Evolutionary conservation across 1,140 invertebrate genomes (phyloP).

Genomic region (Watersipora subatra): DNA sequence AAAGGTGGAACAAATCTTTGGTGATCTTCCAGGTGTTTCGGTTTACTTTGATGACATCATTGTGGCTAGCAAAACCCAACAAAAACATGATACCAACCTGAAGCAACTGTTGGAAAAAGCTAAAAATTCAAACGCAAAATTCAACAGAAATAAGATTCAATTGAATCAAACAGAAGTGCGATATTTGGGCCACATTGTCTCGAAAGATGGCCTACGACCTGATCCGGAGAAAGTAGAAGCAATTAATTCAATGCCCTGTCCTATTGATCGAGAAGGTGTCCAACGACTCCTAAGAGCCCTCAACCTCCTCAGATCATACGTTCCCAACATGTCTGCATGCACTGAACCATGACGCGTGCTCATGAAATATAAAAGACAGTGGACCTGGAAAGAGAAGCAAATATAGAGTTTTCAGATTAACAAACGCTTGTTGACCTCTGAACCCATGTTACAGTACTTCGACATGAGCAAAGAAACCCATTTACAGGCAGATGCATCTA

Average conservation of each 20-base stretch:
- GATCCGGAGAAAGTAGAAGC: conserved; percentile 31
- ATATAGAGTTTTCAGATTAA: conserved; percentile 12
- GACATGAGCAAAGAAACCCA: conserved; percentile 14
- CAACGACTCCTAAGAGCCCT: conserved; percentile 15
- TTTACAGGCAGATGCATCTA: conserved; percentile 17
- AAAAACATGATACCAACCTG: too few relatives aligned
- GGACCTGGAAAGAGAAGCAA: conserved; percentile 10
- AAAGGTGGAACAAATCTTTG: too few relatives aligned
- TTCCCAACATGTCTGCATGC: background rate
- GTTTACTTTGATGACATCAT: too few relatives aligned
- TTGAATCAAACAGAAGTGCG: background rate
- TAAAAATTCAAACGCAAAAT: conserved; percentile 23
- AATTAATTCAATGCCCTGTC: conserved; percentile 14
- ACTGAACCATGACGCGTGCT: conserved; percentile 25
- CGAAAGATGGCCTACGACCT: conserved; percentile 24
- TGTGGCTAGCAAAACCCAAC: too few relatives aligned
- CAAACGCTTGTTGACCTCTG: conserved; percentile 13
- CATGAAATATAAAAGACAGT: conserved; percentile 27
- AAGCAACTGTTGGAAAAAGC: conserved; percentile 25
- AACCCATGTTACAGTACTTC: conserved; percentile 18
- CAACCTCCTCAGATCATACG: conserved; percentile 3
- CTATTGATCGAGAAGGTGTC: conserved; percentile 13
- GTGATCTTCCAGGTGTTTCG: too few relatives aligned
- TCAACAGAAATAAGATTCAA: conserved; percentile 28
- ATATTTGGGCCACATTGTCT: conserved; percentile 19